Evolutionary conservation across 1,140 invertebrate genomes (phyloP), one percentile per base, ranked within the genome.

Genomic region (Leucophenga varia): DNA sequence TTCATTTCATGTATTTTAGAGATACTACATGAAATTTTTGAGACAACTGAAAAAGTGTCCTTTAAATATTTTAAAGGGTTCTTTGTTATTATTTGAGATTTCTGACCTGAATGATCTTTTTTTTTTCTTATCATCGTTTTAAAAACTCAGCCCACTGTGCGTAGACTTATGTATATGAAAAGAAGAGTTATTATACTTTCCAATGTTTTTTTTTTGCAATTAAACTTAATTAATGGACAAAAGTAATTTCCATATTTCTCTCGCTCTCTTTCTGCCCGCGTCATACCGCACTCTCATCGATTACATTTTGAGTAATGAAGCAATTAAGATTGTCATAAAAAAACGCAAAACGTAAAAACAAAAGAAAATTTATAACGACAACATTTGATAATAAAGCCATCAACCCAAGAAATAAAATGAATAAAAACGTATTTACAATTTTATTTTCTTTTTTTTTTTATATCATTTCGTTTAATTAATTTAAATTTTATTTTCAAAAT

Each of bases 401-500:
- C 61, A 65, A 55, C n/a, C n/a, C n/a, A n/a, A n/a, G n/a, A n/a
- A n/a, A n/a, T n/a, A n/a, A n/a, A n/a, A n/a, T n/a, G n/a, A 51
- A 14, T 17, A 18, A 4, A n/a, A 34, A 34, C 31, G n/a, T n/a
- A n/a, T n/a, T n/a, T n/a, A n/a, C n/a, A n/a, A n/a, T n/a, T n/a
- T n/a, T n/a, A n/a, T n/a, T n/a, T n/a, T n/a, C n/a, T 43, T 47
- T 42, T 44, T 55, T 49, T 43, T 52, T 65, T 65, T 65, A 65
- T 59, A 61, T 55, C 61, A 61, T 56, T 65, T 59, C 61, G 22
- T 59, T 65, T 65, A 65, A 65, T 65, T 65, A 65, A 65, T 65
- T 65, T 65, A 67, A 65, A 65, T 65, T 65, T 56, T 47, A 61
- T 47, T 57, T 57, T 52, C 47, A 44, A n/a, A n/a, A n/a, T n/a